Conservation (phyloP, 2,888 invertebrate species). For the Drosophila differens region DNA sequence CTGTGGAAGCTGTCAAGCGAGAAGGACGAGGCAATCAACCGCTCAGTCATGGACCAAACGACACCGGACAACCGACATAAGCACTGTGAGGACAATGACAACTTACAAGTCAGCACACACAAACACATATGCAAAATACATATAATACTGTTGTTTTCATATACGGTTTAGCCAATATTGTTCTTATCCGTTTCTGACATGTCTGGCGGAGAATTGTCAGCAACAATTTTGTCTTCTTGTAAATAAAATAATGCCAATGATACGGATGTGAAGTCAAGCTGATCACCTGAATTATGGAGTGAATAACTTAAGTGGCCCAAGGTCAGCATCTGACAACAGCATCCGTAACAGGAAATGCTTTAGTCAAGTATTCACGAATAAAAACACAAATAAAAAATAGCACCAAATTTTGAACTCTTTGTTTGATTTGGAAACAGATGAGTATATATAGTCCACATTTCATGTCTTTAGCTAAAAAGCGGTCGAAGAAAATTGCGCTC, state of each 20-base stretch:
- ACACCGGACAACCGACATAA: conserved; percentile 51
- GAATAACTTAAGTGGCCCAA: background rate
- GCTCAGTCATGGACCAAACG: conserved; percentile 46
- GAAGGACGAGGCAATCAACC: conserved; percentile 71
- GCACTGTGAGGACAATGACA: conserved; percentile 59
- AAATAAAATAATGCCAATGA: conserved; percentile 50
- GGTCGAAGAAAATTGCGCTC: too few species aligned
- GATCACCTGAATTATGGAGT: conserved; percentile 20
- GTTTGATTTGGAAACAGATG: background rate
- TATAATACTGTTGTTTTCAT: conserved; percentile 72
- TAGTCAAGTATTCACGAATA: too few species aligned
- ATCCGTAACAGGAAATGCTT: too few species aligned
- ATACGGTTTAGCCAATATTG: conserved; percentile 59
- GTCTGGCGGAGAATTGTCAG: conserved; percentile 74
- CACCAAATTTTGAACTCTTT: too few species aligned
- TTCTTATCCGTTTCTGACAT: conserved; percentile 22
- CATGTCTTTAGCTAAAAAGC: background rate
- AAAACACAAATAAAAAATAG: too few species aligned
- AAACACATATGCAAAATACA: conserved; percentile 40
- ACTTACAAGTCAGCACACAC: conserved; percentile 61
- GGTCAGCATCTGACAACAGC: background rate
- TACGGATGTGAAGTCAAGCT: conserved; percentile 17
- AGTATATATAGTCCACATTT: background rate
- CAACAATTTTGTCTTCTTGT: conserved; percentile 46
- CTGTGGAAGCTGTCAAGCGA: conserved; percentile 65